Percentiles rank a stretch among this genome's conserved stretches.
Conservation (phyloP, 1,140 invertebrate genomes). For the Cotesia vestalis region DNA sequence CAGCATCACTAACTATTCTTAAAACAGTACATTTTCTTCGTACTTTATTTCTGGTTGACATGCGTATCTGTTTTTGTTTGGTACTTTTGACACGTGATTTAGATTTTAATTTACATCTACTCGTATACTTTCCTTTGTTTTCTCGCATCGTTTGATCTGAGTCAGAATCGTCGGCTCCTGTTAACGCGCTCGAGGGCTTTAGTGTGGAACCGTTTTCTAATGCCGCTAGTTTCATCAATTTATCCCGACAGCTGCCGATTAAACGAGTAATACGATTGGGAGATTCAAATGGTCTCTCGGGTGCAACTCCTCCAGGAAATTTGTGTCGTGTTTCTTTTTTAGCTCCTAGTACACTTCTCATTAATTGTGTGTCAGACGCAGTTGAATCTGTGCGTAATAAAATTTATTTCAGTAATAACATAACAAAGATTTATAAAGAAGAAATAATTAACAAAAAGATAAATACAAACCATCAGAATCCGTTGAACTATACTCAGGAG, state of each 20-base stretch:
- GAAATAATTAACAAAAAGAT: constrained; percentile 21
- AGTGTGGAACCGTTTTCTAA: constrained; percentile 46
- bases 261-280: constrained; percentile 60
- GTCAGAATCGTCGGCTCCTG: constrained; percentile 2
- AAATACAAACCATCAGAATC: constrained; percentile 56
- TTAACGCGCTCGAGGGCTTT: constrained; percentile 12
- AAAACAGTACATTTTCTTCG: constrained; percentile 50
- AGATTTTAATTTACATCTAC: constrained; percentile 50
- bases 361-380: constrained; percentile 39
- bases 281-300: constrained; percentile 54
- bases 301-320: constrained; percentile 40
- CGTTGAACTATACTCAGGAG: constrained; percentile 46
- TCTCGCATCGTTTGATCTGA: constrained; percentile 14
- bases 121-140: constrained; percentile 32
- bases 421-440: constrained; percentile 15
- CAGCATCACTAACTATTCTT: constrained; percentile 49
- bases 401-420: neutral
- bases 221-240: constrained; percentile 58
- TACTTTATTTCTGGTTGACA: constrained; percentile 39
- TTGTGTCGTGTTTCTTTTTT: constrained; percentile 40
- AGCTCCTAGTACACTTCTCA: constrained; percentile 44
- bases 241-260: constrained; percentile 59
- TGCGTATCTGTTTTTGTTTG: constrained; percentile 52
- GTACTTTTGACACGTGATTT: constrained; percentile 50
- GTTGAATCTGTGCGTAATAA: constrained; percentile 34